phyloP scores from a whole-genome alignment of 2,113 vertebrate genomes.

The Psilopogon haemacephalus region DNA sequence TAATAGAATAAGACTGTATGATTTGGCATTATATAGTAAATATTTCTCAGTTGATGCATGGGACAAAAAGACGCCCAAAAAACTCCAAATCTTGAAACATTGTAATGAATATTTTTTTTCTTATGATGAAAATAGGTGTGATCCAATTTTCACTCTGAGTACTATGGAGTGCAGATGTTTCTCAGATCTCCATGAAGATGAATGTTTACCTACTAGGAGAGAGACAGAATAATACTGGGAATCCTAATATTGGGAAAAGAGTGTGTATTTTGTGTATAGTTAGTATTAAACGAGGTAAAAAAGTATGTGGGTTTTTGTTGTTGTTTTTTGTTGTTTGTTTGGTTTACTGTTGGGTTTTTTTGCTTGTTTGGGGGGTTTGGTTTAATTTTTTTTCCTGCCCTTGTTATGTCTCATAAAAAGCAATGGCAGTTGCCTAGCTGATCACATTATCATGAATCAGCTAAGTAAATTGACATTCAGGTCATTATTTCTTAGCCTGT shows the following conservation, averaged over 20 bases:
- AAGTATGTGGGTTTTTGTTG: neutral
- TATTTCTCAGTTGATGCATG: neutral
- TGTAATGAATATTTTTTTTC: neutral
- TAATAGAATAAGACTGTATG: neutral
- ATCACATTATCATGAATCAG: constrained; percentile 15
- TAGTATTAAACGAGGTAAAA: neutral
- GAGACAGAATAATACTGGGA: neutral
- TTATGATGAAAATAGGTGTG: neutral
- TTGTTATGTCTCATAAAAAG: neutral
- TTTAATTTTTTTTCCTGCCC: neutral
- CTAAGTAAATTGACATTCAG: neutral
- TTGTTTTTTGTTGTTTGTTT: too few species aligned
- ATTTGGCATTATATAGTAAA: neutral
- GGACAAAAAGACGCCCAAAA: neutral
- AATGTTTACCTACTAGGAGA: neutral
- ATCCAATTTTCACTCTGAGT: neutral
- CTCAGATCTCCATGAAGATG: neutral
- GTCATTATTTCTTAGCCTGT: neutral
- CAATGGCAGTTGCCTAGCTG: neutral
- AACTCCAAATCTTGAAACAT: neutral
- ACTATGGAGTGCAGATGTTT: neutral
- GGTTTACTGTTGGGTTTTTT: too few species aligned
- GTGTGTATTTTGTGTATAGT: neutral
- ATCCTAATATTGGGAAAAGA: neutral
- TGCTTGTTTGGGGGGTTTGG: too few species aligned